Percentiles rank a stretch among this genome's conserved stretches.
Evolutionary conservation across 2,888 invertebrate genomes (phyloP).

Genomic region (Cenopis cana): DNA sequence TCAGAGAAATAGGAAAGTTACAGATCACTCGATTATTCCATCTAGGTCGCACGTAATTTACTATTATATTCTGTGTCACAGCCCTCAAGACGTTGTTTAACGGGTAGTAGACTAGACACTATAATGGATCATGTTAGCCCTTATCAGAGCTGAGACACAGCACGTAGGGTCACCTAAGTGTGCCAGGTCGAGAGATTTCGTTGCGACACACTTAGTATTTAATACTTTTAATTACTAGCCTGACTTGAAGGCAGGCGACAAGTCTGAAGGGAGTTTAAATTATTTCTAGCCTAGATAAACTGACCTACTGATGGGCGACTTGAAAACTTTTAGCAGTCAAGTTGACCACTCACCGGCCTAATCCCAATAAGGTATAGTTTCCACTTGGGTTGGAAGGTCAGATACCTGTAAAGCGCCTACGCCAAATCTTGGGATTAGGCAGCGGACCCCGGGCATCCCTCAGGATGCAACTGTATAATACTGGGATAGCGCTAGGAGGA

Average conservation of each 20-base stretch:
- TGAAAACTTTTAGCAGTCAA: too few species aligned
- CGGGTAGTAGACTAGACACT: background rate
- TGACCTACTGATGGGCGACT: too few species aligned
- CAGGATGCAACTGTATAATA: too few species aligned
- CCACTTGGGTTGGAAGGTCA: too few species aligned
- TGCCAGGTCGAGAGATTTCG: slow-evolving; percentile 28
- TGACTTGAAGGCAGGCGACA: slow-evolving; percentile 1
- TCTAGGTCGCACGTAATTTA: background rate
- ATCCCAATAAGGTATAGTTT: too few species aligned
- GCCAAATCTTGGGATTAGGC: too few species aligned
- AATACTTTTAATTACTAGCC: slow-evolving; percentile 10
- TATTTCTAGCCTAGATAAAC: background rate
- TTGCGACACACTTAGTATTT: slow-evolving; percentile 20
- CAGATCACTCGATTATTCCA: background rate
- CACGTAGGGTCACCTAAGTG: slow-evolving; percentile 31
- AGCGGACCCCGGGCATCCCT: too few species aligned
- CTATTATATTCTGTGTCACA: background rate
- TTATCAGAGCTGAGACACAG: slow-evolving; percentile 15
- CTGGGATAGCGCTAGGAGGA: too few species aligned
- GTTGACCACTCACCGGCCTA: too few species aligned
- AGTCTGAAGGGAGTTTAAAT: background rate
- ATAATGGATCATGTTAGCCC: background rate
- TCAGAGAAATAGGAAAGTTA: background rate
- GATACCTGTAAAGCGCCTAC: too few species aligned
- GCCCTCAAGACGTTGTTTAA: background rate